A percentile compares a stretch with the other conserved stretches of the same genome.
Conservation (phyloP, 2,888 invertebrate genomes). For the Pyralis farinalis region DNA sequence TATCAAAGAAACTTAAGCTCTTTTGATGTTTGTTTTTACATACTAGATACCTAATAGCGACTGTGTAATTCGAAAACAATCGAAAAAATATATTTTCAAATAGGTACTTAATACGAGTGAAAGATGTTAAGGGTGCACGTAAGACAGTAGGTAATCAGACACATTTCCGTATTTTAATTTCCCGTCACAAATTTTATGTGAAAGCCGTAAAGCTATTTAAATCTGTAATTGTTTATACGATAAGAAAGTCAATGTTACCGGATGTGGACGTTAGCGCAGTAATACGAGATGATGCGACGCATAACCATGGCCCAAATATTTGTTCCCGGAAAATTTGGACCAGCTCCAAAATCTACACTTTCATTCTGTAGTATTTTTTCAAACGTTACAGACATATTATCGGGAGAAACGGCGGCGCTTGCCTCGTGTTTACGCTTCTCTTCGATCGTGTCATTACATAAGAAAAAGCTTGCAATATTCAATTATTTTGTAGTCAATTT, state of each 20-base stretch:
- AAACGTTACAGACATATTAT: constrained; percentile 23
- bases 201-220: constrained; percentile 49
- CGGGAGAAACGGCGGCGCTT: constrained; percentile 22
- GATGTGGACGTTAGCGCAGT: constrained; percentile 59
- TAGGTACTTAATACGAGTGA: no score
- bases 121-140: no score
- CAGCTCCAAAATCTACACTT: constrained; percentile 65
- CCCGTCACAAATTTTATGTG: constrained; percentile 12
- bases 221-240: constrained; percentile 58
- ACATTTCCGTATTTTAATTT: constrained; percentile 8
- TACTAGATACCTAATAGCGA: no score
- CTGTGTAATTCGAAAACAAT: no score
- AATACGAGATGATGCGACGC: constrained; percentile 61
- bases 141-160: no score
- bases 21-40: no score
- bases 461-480: constrained; percentile 14
- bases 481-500: constrained; percentile 16
- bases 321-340: constrained; percentile 61
- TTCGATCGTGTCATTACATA: constrained; percentile 39
- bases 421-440: no score
- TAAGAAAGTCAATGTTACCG: constrained; percentile 77
- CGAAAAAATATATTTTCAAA: no score
- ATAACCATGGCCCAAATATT: constrained; percentile 75
- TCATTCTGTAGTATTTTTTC: constrained; percentile 52
- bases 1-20: no score